Evolutionary conservation across 2,888 invertebrate species (phyloP).

Genomic region (Pristionchus entomophagus): DNA sequence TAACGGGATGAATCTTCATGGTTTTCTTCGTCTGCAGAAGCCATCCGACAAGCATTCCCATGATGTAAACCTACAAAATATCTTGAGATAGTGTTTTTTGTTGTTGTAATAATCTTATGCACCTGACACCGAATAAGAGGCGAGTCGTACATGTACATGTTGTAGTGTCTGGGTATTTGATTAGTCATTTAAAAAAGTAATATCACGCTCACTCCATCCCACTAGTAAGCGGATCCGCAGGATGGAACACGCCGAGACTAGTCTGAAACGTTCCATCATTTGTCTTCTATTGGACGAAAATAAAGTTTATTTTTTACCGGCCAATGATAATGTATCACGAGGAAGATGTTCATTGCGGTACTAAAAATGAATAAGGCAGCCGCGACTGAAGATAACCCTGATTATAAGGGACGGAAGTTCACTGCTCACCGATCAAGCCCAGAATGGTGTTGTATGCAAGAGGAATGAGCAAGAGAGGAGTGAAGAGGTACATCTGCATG

Average conservation of each 20-base stretch:
- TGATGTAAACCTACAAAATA: conserved; percentile 47
- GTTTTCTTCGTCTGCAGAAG: conserved; percentile 40
- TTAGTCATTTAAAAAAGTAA: neutral
- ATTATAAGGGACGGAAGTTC: too few species aligned
- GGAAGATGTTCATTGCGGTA: conserved; percentile 44
- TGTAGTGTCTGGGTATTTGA: conserved; percentile 38
- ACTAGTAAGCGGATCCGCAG: too few species aligned
- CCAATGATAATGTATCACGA: conserved; percentile 38
- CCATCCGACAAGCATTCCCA: conserved; percentile 50
- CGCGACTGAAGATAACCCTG: neutral
- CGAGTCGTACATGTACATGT: conserved; percentile 49
- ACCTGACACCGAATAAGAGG: conserved; percentile 49
- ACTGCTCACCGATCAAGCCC: neutral
- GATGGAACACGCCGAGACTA: too few species aligned
- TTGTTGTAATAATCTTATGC: too few species aligned
- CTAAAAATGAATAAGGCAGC: neutral
- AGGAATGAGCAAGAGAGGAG: conserved; percentile 48
- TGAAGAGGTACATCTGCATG: conserved; percentile 50
- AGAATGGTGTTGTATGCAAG: conserved; percentile 44
- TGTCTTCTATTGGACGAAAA: too few species aligned
- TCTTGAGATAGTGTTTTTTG: too few species aligned
- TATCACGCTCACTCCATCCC: neutral
- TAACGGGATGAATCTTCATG: conserved; percentile 46
- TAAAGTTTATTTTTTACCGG: conserved; percentile 11
- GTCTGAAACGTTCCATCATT: too few species aligned